Evolutionary conservation across 1,140 invertebrate species (phyloP).

Genomic region (Tigriopus japonicus): DNA sequence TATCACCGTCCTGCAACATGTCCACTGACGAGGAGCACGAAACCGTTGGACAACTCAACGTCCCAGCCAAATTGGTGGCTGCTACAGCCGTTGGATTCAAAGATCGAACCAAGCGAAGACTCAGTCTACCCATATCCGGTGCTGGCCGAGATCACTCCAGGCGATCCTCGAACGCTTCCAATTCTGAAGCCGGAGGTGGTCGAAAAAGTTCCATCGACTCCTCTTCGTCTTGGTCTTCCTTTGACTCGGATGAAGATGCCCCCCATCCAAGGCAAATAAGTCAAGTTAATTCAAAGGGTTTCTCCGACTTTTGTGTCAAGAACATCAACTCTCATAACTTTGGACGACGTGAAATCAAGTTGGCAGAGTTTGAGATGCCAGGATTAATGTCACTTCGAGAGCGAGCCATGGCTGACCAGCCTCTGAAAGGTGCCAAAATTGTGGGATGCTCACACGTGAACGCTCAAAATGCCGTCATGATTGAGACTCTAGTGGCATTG

Average conservation of each 20-base stretch:
- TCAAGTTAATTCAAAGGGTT: conserved; percentile 56
- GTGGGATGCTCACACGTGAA: conserved; percentile 95
- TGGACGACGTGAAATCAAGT: conserved; percentile 72
- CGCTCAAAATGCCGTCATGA: conserved; percentile 82
- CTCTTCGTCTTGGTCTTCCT: conserved; percentile 33
- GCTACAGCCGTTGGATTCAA: too few species aligned
- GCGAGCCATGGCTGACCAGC: conserved; percentile 72
- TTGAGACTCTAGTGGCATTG: conserved; percentile 73
- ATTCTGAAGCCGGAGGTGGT: too few species aligned
- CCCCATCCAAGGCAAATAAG: conserved; percentile 65
- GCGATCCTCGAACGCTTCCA: too few species aligned
- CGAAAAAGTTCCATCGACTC: not conserved
- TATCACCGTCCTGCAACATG: too few species aligned
- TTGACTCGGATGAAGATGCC: conserved; percentile 63
- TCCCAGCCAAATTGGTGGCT: too few species aligned
- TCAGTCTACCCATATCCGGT: too few species aligned
- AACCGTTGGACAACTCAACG: too few species aligned
- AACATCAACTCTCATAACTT: conserved; percentile 81
- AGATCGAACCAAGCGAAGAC: too few species aligned
- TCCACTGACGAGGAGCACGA: too few species aligned
- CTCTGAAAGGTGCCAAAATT: conserved; percentile 83
- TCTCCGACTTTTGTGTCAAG: conserved; percentile 69
- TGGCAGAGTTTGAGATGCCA: conserved; percentile 57
- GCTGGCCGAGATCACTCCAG: too few species aligned
- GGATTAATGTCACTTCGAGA: conserved; percentile 84